Evolutionary conservation across 1,140 invertebrate genomes (phyloP), one percentile per base, ranked within the genome.

Genomic region (Eciton burchellii): DNA sequence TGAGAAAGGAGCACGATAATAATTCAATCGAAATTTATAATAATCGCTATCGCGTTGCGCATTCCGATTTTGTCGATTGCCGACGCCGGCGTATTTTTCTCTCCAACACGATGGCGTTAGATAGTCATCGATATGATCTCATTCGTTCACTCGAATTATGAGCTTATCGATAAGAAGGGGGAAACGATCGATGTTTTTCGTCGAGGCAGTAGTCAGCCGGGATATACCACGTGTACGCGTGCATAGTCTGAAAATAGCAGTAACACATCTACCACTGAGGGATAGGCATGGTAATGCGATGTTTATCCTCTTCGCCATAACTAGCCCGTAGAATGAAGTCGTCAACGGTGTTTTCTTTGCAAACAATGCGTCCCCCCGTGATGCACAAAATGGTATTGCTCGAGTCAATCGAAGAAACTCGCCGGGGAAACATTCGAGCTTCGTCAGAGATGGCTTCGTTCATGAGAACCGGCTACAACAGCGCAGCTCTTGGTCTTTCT

Each of bases 201-300:
- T 45, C 41, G 41, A 70, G 88, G 35, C 84, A 87, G 84, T 87
- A 85, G 47, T 19, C 43, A 24, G 9, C 6, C 57, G 59, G 81
- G 86, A 85, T 83, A 77, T 49, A 88, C 21, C 49, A 45, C 29
- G 19, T 12, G 65, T 76, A 57, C 49, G 57, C 77, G 59, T 77
- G 62, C 43, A 26, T 82, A 62, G 62, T 81, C 88, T 84, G 88
- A 89, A 89, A 89, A 89, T 89, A 89, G 83, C 79, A 19, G 21
- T 60, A 65, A 86, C 45, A 52, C 81, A 56, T 73, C 21, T 65
- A 81, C 62, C 49, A 65, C 68, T 24, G 66, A 52, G 47, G 43
- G 19, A 41, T 49, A 62, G 72, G 68, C 73, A 87, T 84, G 84
- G 71, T 83, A 82, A 81, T 82, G 85, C 70, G 70, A 79, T 88